Conservation (phyloP, 2,888 invertebrate genomes). For the Caenorhabditis afra region DNA sequence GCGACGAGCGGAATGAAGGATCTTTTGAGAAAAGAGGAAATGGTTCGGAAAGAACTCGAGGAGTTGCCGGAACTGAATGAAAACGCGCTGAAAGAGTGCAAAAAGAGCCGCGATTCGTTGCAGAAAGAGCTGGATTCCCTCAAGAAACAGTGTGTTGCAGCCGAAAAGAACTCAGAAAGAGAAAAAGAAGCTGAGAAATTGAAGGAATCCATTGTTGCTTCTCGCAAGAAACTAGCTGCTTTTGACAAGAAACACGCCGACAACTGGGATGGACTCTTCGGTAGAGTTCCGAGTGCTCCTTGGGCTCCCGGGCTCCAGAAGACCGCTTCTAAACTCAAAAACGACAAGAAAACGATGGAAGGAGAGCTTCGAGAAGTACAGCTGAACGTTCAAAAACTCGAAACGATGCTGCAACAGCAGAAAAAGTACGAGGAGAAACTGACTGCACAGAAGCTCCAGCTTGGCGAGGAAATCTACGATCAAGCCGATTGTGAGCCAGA, state of each 20-base stretch:
- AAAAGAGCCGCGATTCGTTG: constrained; percentile 4
- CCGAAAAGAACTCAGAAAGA: constrained; percentile 40
- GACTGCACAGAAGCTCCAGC: constrained; percentile 8
- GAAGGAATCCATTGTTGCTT: constrained; percentile 5
- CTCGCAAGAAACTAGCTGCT: constrained; percentile 13
- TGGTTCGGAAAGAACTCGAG: constrained; percentile 15
- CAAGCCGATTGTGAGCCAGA: constrained; percentile 42
- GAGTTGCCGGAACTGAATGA: constrained; percentile 42
- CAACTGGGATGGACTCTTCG: constrained; percentile 39
- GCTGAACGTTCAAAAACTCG: constrained; percentile 25
- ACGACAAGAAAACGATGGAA: constrained; percentile 34
- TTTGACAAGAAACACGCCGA: constrained; percentile 47
- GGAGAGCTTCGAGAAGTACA: constrained; percentile 26
- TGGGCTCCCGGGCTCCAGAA: constrained; percentile 10
- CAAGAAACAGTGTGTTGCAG: constrained; percentile 28
- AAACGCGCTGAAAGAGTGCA: constrained; percentile 15
- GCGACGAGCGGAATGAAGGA: constrained; percentile 36
- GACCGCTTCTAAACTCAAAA: constrained; percentile 11
- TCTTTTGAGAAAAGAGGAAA: constrained; percentile 27
- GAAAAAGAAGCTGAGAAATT: constrained; percentile 46
- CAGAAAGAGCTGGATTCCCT: constrained; percentile 47
- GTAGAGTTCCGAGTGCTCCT: constrained; percentile 33
- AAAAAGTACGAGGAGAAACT: constrained; percentile 29
- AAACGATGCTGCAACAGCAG: constrained; percentile 36
- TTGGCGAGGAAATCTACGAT: constrained; percentile 40